Percentiles rank a stretch among this genome's conserved stretches.
phyloP scores from a whole-genome alignment of 2,797 vertebrate species.

The Lophotriccus pileatus region DNA sequence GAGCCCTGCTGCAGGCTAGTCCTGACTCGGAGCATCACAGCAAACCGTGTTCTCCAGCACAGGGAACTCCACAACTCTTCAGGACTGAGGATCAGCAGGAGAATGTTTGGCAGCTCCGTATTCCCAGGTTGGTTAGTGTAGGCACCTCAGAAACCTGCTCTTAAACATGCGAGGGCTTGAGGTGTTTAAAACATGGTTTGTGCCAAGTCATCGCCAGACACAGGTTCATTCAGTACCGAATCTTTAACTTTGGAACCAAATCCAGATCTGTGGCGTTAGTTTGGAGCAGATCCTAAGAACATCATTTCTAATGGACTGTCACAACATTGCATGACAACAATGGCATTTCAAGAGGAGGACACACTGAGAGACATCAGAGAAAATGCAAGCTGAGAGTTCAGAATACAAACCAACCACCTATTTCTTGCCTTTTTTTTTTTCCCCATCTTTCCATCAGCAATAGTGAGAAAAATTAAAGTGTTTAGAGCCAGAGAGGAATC shows the following conservation, averaged over 20 bases:
- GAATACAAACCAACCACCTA: constrained; percentile 59
- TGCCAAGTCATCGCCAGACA: background rate
- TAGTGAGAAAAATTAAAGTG: constrained; percentile 56
- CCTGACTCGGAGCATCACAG: background rate
- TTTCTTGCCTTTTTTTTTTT: constrained; percentile 18
- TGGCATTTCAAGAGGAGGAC: constrained; percentile 18
- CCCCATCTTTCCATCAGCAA: constrained; percentile 50
- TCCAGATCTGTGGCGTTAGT: background rate
- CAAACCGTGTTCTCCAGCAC: background rate
- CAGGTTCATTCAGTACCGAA: background rate
- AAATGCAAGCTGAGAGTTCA: constrained; percentile 46
- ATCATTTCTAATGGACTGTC: background rate
- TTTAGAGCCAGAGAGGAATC: constrained; percentile 63
- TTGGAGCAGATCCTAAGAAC: background rate
- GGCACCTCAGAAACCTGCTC: background rate
- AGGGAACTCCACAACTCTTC: background rate
- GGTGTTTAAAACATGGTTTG: background rate
- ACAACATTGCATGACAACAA: constrained; percentile 42
- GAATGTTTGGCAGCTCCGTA: background rate
- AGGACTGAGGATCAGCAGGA: background rate
- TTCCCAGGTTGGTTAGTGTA: background rate
- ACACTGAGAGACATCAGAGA: constrained; percentile 35
- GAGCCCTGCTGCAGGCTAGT: constrained; percentile 6
- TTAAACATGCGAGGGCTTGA: background rate
- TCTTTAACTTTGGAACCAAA: constrained; percentile 24